These are phyloP conservation scores for Notoglanidium macrostoma DNA, from an alignment of 2,797 vertebrate genomes.

Conservation along the genomic window DNA sequence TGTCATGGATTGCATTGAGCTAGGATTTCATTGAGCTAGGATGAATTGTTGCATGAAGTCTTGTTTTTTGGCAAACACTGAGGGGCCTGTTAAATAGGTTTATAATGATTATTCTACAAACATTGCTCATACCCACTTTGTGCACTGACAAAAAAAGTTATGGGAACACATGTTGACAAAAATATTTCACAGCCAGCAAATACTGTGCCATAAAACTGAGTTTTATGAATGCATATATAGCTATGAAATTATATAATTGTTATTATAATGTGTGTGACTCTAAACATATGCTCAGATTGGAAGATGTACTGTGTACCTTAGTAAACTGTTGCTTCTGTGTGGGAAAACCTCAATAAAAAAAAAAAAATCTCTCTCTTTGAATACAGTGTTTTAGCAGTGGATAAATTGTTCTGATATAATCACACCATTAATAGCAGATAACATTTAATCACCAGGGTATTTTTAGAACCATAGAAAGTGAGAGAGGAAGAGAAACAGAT, in stretches of 20 bases:
- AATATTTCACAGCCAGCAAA: conserved; percentile 4
- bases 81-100: conserved; percentile 13
- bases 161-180: background rate
- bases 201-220: background rate
- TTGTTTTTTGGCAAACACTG: conserved; percentile 32
- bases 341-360: background rate
- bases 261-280: background rate
- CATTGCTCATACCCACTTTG: conserved; percentile 19
- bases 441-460: conserved; percentile 41
- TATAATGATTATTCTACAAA: conserved; percentile 15
- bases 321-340: conserved; percentile 4
- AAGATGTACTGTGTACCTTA: background rate
- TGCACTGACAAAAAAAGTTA: conserved; percentile 1
- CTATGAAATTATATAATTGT: background rate
- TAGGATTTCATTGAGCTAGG: background rate
- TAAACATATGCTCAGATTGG: conserved; percentile 14
- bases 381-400: conserved; percentile 15
- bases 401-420: conserved; percentile 49
- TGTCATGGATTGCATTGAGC: conserved; percentile 27
- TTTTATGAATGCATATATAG: conserved; percentile 11
- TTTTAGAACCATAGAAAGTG: conserved; percentile 34
- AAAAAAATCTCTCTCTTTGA: conserved; percentile 7
- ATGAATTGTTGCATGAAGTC: conserved; percentile 16
- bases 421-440: conserved; percentile 46
- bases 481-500: conserved; percentile 32